phyloP scores from a whole-genome alignment of 53 echinoderm and acorn worm genomes.

The Paracentrotus lividus region DNA sequence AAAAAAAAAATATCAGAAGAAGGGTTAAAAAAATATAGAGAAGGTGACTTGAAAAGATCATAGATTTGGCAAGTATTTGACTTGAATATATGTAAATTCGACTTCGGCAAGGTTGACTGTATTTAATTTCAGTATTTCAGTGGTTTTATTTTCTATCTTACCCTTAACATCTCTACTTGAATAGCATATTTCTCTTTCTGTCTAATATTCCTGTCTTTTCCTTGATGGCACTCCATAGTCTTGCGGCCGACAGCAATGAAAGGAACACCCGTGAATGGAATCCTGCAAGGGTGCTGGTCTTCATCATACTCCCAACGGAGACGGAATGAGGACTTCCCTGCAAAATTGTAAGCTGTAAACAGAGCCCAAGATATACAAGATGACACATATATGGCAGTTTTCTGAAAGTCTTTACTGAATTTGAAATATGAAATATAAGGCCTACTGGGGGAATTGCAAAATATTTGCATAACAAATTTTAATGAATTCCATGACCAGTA shows the following conservation, averaged over 20 bases:
- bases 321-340: constrained; percentile 3
- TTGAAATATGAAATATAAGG: no score
- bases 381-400: background rate
- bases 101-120: no score
- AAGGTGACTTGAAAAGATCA: no score
- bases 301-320: constrained; percentile 58
- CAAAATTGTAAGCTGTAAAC: constrained; percentile 42
- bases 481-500: no score
- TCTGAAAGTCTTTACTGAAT: background rate
- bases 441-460: no score
- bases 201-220: constrained; percentile 56
- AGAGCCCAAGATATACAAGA: background rate
- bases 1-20: no score
- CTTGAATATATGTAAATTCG: no score
- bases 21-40: no score
- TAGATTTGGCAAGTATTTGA: no score
- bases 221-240: constrained; percentile 55
- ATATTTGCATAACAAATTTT: no score
- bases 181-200: constrained; percentile 56
- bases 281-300: constrained; percentile 49
- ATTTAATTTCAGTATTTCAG: no score
- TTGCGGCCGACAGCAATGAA: constrained; percentile 47
- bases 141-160: background rate
- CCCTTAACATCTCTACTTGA: constrained; percentile 33
- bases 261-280: constrained; percentile 39